phyloP scores from a whole-genome alignment of 2,113 vertebrate species.

The Tupaia tana region DNA sequence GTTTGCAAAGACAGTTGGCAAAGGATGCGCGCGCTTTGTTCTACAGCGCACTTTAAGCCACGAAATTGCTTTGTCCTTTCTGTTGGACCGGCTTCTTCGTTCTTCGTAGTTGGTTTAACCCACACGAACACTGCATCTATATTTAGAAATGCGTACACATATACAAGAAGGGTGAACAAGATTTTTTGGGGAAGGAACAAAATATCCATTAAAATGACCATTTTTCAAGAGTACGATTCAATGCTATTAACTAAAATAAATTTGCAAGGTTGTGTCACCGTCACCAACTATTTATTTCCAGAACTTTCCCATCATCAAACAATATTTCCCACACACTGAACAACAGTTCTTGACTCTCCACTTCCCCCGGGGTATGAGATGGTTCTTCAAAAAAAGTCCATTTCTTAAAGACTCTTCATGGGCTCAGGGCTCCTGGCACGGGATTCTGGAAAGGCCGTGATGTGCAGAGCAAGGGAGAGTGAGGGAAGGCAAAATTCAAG shows the following conservation, averaged over 20 bases:
- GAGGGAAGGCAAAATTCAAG: background rate
- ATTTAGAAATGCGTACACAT: background rate
- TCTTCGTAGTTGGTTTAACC: background rate
- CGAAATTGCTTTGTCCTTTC: background rate
- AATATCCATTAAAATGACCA: background rate
- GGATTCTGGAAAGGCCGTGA: background rate
- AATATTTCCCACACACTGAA: background rate
- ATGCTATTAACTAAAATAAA: background rate
- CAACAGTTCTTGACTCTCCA: background rate
- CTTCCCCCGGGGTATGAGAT: background rate
- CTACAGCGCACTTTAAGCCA: background rate
- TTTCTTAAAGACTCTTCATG: background rate
- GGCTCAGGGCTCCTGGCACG: background rate
- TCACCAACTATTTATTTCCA: background rate
- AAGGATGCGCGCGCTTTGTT: constrained; percentile 51
- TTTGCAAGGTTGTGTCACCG: background rate
- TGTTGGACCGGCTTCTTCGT: background rate
- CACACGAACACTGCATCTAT: rapidly evolving
- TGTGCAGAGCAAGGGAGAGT: background rate
- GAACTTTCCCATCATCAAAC: background rate
- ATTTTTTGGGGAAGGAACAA: background rate
- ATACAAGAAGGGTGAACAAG: background rate
- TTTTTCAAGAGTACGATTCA: background rate
- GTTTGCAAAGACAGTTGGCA: constrained; percentile 28
- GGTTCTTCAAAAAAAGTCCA: background rate